Conservation (phyloP, 1,140 invertebrate species). For the Drosophila tristis region DNA sequence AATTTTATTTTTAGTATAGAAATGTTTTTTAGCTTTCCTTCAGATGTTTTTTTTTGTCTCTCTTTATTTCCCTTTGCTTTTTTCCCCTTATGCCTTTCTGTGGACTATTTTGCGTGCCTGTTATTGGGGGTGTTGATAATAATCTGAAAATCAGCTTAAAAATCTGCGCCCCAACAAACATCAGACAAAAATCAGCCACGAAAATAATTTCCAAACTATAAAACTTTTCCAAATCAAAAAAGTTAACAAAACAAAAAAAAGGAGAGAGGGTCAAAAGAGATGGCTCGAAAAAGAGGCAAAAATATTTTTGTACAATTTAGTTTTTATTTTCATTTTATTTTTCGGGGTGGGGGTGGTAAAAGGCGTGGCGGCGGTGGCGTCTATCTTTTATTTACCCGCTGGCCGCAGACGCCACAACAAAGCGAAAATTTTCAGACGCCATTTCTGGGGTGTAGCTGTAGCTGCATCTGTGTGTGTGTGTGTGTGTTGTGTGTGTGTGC, state of each 20-base stretch:
- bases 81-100: conserved; percentile 14
- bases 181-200: conserved; percentile 40
- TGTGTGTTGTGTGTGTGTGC: conserved; percentile 8
- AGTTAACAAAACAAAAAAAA: conserved; percentile 3
- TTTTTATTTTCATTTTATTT: conserved; percentile 36
- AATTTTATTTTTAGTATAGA: neutral
- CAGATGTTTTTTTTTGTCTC: neutral
- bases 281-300: conserved; percentile 18
- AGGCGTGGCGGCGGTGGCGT: conserved; percentile 6
- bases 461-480: conserved; percentile 12
- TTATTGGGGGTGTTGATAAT: conserved; percentile 35
- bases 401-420: conserved; percentile 75
- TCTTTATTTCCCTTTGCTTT: neutral
- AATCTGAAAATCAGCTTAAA: conserved; percentile 74
- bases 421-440: conserved; percentile 55
- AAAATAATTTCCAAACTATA: conserved; percentile 62
- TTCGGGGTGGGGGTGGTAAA: neutral
- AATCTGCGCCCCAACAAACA: conserved; percentile 43
- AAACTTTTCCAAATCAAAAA: conserved; percentile 50
- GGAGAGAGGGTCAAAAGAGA: neutral
- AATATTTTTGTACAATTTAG: conserved; percentile 37
- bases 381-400: conserved; percentile 12
- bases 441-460: conserved; percentile 26
- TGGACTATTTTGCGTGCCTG: neutral
- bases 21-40: conserved; percentile 7